These are phyloP conservation scores for Timema podura DNA, from an alignment of 2,888 invertebrate genomes.

Conservation along the genomic window DNA sequence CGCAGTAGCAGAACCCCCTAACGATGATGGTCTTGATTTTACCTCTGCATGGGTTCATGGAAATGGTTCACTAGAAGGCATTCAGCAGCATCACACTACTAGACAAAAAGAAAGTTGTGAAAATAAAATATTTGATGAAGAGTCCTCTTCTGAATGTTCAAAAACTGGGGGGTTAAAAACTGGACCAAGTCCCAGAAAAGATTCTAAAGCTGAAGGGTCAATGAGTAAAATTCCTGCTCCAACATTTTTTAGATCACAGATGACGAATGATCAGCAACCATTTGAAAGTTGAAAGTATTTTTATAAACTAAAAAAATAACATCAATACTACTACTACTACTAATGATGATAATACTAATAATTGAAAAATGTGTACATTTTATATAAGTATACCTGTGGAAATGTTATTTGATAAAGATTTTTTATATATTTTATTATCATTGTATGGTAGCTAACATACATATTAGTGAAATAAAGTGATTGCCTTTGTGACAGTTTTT, in stretches of 20 bases:
- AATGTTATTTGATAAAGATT: too few species aligned
- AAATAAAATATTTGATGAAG: slow-evolving; percentile 2
- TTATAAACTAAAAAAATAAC: neutral
- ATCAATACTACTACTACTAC: too few species aligned
- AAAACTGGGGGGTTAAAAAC: slow-evolving; percentile 21
- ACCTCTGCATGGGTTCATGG: slow-evolving; percentile 70
- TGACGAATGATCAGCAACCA: slow-evolving; percentile 17
- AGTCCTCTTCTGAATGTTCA: neutral
- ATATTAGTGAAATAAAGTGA: too few species aligned
- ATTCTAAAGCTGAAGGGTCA: slow-evolving; percentile 48
- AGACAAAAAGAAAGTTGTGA: neutral
- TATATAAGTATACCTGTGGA: too few species aligned
- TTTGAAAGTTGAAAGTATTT: neutral
- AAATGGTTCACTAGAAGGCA: slow-evolving; percentile 57
- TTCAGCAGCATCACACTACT: slow-evolving; percentile 38
- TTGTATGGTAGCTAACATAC: too few species aligned
- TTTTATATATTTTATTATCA: too few species aligned
- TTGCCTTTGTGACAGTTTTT: too few species aligned
- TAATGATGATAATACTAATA: too few species aligned
- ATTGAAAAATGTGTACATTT: too few species aligned
- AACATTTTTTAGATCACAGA: slow-evolving; percentile 32
- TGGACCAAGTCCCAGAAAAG: slow-evolving; percentile 50
- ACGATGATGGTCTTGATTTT: slow-evolving; percentile 48
- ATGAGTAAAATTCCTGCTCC: slow-evolving; percentile 54
- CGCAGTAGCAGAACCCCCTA: slow-evolving; percentile 20